phyloP scores from a whole-genome alignment of 2,797 vertebrate species.

The Microctenopoma steveboyesi region DNA sequence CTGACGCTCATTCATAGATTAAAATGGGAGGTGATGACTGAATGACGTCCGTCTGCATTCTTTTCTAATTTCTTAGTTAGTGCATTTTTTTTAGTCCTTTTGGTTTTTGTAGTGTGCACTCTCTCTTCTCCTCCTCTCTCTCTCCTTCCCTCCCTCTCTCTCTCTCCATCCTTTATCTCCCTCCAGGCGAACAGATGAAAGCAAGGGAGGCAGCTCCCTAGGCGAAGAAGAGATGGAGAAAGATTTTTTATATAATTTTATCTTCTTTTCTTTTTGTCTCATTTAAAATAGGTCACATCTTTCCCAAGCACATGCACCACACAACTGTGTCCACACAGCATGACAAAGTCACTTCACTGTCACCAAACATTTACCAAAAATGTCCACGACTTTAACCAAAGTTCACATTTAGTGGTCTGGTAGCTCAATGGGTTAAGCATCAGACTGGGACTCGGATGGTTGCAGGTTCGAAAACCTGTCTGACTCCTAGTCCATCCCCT shows the following conservation, averaged over 20 bases:
- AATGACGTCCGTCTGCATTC: neutral
- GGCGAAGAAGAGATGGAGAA: constrained; percentile 60
- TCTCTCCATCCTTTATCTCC: constrained; percentile 22
- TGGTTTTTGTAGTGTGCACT: neutral
- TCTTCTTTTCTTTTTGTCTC: constrained; percentile 37
- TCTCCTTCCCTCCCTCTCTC: constrained; percentile 5
- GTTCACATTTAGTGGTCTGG: too few species aligned
- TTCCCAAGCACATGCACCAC: constrained; percentile 16
- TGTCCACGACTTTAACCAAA: neutral
- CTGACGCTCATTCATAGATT: constrained; percentile 33
- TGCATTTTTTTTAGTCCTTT: neutral
- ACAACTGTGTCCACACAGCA: neutral
- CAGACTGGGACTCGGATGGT: too few species aligned
- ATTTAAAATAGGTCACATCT: constrained; percentile 48
- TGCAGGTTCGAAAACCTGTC: too few species aligned
- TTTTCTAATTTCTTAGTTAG: neutral
- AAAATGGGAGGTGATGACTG: constrained; percentile 17
- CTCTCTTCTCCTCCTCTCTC: neutral
- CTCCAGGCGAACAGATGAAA: constrained; percentile 68
- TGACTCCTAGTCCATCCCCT: too few species aligned
- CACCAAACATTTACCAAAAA: constrained; percentile 13
- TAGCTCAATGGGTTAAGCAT: too few species aligned
- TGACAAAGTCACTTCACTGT: neutral
- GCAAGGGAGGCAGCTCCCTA: constrained; percentile 54
- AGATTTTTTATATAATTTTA: constrained; percentile 67